phyloP scores from a whole-genome alignment of 2,797 vertebrate species.

The Muraenolepis orangiensis region DNA sequence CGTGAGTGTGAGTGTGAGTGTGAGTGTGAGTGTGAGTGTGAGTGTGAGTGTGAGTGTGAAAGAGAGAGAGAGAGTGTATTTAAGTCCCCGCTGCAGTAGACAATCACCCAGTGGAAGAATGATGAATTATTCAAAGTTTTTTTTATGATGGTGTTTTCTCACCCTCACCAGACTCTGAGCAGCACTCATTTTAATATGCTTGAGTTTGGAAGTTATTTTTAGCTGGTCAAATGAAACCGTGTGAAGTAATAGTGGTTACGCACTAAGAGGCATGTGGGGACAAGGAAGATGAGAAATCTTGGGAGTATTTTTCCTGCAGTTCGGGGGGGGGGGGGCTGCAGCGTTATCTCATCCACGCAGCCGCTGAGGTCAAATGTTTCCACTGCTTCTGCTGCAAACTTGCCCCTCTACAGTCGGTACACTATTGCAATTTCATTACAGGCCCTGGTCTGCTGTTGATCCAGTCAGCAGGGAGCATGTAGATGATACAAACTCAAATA shows the following conservation, averaged over 20 bases:
- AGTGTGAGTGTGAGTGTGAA: no score
- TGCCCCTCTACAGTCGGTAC: not conserved
- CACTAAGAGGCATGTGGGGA: no score
- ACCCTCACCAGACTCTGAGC: not conserved
- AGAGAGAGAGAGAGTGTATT: not conserved
- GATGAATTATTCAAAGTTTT: not conserved
- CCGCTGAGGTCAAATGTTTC: not conserved
- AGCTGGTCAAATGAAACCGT: not conserved
- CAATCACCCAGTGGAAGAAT: not conserved
- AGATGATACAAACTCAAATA: not conserved
- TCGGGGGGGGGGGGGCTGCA: no score
- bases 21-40: no score
- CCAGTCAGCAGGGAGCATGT: not conserved
- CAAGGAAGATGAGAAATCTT: not conserved
- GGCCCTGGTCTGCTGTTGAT: not conserved
- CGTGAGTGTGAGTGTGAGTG: no score
- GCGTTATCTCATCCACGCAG: not conserved
- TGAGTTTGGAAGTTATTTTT: not conserved
- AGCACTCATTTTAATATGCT: not conserved
- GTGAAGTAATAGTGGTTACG: not conserved
- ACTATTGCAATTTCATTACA: not conserved
- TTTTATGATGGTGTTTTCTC: not conserved
- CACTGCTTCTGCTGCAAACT: not conserved
- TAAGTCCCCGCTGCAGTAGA: not conserved
- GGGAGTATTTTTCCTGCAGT: no score